phyloP scores from a whole-genome alignment of 2,797 vertebrate genomes.

The Tarsius wallacei region DNA sequence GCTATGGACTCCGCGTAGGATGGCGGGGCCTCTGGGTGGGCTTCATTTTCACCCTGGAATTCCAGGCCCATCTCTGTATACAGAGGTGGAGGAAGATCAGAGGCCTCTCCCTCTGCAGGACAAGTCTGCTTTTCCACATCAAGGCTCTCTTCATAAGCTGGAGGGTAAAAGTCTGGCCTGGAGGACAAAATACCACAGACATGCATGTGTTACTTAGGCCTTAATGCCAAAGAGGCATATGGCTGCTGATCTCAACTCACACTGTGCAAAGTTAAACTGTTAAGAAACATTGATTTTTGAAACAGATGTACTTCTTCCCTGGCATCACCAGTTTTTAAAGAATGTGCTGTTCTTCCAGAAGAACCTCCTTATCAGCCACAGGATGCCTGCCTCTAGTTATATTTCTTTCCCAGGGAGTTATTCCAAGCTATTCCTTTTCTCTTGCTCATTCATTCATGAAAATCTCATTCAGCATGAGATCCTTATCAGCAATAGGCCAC shows the following conservation, averaged over 20 bases:
- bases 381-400: neutral
- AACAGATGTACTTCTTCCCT: slow-evolving; percentile 69
- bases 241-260: slow-evolving; percentile 37
- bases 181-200: slow-evolving; percentile 72
- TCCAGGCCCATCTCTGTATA: slow-evolving; percentile 89
- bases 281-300: slow-evolving; percentile 71
- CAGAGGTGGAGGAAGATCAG: slow-evolving; percentile 90
- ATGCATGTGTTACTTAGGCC: slow-evolving; percentile 33
- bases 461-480: neutral
- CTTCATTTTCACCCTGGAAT: slow-evolving; percentile 83
- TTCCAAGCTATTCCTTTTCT: neutral
- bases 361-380: neutral
- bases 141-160: slow-evolving; percentile 93
- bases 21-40: slow-evolving; percentile 91
- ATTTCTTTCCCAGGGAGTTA: neutral
- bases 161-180: slow-evolving; percentile 93
- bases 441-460: neutral
- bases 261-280: slow-evolving; percentile 51
- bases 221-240: slow-evolving; percentile 35
- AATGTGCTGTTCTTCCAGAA: neutral
- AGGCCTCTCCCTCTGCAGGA: slow-evolving; percentile 15
- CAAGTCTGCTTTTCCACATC: slow-evolving; percentile 71
- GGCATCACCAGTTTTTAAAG: slow-evolving; percentile 7
- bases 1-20: slow-evolving; percentile 85
- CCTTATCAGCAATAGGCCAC: neutral